These are phyloP conservation scores for Lophochroa leadbeateri DNA, from an alignment of 2,113 vertebrate genomes.

Conservation along the genomic window DNA sequence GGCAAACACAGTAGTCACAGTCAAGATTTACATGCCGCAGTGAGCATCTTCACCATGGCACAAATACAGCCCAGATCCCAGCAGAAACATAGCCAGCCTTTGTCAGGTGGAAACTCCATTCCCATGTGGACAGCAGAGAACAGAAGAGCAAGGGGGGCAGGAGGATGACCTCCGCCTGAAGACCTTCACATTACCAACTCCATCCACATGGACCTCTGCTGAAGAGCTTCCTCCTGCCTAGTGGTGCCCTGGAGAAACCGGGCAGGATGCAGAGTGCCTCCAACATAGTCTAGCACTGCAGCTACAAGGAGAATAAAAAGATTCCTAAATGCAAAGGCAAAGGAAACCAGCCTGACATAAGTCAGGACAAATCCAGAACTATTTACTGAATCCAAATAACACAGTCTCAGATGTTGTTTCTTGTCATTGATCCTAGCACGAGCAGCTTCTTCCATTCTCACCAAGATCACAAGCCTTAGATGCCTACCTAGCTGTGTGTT, in stretches of 20 bases:
- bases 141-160: background rate
- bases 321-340: background rate
- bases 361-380: background rate
- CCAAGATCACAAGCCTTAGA: background rate
- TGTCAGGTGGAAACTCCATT: background rate
- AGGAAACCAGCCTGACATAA: background rate
- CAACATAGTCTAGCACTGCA: background rate
- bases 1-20: background rate
- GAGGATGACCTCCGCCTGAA: background rate
- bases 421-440: background rate
- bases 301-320: background rate
- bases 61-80: background rate
- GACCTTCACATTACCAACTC: background rate
- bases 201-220: background rate
- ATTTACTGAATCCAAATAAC: background rate
- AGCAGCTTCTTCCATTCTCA: background rate
- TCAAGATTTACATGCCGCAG: background rate
- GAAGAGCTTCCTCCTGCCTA: background rate
- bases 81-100: background rate
- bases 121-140: rapidly evolving
- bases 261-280: background rate
- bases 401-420: background rate
- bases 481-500: background rate
- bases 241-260: background rate
- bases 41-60: rapidly evolving